phyloP scores from a whole-genome alignment of 2,797 vertebrate genomes.

The Neostethus bicornis region DNA sequence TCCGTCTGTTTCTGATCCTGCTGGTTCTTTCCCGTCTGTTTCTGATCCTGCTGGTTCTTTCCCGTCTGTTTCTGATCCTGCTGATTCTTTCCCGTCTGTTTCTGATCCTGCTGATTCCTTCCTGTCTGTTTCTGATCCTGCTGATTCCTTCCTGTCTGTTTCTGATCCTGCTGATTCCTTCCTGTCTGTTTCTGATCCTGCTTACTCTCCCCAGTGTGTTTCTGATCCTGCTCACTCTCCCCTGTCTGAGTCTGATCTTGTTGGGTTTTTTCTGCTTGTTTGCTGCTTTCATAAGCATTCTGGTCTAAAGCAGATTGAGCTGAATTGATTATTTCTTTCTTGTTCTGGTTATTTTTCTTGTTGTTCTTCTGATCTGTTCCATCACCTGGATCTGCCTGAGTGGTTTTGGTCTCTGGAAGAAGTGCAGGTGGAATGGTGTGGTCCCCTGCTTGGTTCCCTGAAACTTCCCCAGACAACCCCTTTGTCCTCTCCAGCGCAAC shows the following conservation, averaged over 20 bases:
- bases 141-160: not conserved
- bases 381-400: conserved; percentile 22
- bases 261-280: conserved; percentile 7
- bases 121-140: not conserved
- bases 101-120: conserved; percentile 20
- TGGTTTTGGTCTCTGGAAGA: not conserved
- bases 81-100: conserved; percentile 15
- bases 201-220: conserved; percentile 15
- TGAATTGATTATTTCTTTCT: conserved; percentile 4
- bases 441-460: not conserved
- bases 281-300: conserved; percentile 50
- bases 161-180: conserved; percentile 19
- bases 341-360: conserved; percentile 29
- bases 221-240: conserved; percentile 20
- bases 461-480: not conserved
- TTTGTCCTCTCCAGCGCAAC: not conserved
- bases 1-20: conserved; percentile 16
- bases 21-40: not conserved
- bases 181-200: not conserved
- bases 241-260: not conserved
- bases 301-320: conserved; percentile 44
- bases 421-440: conserved; percentile 1
- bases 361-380: conserved; percentile 13
- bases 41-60: conserved; percentile 19
- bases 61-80: not conserved